These are phyloP conservation scores for Lasiurus borealis DNA, from an alignment of 2,113 vertebrate genomes.

Conservation along the genomic window DNA sequence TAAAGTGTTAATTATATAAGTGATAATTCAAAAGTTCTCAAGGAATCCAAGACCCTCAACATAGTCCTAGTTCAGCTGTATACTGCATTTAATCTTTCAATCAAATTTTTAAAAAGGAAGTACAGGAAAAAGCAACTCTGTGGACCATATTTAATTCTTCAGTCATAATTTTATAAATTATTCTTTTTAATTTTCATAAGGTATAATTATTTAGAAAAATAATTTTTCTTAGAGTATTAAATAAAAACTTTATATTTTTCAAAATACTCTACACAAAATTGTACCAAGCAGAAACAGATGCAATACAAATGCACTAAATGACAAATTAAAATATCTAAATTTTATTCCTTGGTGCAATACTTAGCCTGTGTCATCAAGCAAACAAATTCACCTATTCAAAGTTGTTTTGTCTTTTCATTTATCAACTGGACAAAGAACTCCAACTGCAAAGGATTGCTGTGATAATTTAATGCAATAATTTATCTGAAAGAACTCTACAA, in stretches of 20 bases:
- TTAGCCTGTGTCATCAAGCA: neutral
- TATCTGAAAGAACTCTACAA: neutral
- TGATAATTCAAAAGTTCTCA: constrained; percentile 21
- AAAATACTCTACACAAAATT: neutral
- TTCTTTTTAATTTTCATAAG: neutral
- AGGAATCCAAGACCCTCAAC: neutral
- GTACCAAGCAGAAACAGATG: neutral
- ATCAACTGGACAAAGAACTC: neutral
- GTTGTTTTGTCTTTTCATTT: neutral
- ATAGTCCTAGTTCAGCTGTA: neutral
- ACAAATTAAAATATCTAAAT: neutral
- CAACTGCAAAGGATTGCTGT: neutral
- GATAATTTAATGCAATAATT: neutral
- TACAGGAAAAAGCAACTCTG: neutral
- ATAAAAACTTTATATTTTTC: neutral
- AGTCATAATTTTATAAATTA: neutral
- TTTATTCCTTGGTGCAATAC: neutral
- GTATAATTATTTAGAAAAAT: neutral
- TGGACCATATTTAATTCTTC: neutral
- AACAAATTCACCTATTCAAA: neutral
- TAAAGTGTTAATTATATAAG: constrained; percentile 55
- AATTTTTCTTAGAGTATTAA: neutral
- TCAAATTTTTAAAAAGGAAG: neutral
- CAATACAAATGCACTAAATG: neutral
- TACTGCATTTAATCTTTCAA: neutral